Conservation (phyloP, 1,140 invertebrate species). For the Apis dorsata region DNA sequence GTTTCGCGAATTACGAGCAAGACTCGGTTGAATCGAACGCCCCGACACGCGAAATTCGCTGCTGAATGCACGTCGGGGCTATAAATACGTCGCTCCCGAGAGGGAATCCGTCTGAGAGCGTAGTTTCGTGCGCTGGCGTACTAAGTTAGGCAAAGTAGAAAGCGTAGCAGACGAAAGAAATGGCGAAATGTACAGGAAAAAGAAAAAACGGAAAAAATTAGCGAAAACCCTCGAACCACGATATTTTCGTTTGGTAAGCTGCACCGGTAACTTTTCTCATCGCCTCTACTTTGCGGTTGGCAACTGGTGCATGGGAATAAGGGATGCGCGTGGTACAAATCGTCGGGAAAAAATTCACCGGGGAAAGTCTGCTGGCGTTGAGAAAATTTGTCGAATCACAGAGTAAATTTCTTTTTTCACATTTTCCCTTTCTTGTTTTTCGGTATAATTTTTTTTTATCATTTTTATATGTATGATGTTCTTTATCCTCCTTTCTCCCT, state of each 20-base stretch:
- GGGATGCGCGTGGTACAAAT: constrained; percentile 41
- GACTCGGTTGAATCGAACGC: not conserved
- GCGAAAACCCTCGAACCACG: constrained; percentile 30
- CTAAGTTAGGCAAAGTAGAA: not conserved
- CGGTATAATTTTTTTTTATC: not conserved
- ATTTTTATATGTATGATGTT: too few relatives aligned
- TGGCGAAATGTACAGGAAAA: not conserved
- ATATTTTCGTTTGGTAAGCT: constrained; percentile 35
- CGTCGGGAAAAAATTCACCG: constrained; percentile 8
- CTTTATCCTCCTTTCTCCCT: not conserved
- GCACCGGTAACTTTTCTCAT: constrained; percentile 40
- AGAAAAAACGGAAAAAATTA: constrained; percentile 47
- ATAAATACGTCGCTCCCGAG: not conserved
- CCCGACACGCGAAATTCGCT: not conserved
- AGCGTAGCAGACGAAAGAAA: not conserved
- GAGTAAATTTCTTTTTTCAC: not conserved
- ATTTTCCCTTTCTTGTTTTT: not conserved
- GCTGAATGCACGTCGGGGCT: not conserved
- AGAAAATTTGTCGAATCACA: constrained; percentile 28
- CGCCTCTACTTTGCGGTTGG: constrained; percentile 31
- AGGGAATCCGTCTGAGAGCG: not conserved
- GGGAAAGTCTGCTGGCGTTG: not conserved
- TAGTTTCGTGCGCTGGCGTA: not conserved
- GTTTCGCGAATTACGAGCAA: not conserved
- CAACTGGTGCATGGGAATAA: not conserved